phyloP scores from a whole-genome alignment of 2,888 invertebrate species.

The Latheticus oryzae region DNA sequence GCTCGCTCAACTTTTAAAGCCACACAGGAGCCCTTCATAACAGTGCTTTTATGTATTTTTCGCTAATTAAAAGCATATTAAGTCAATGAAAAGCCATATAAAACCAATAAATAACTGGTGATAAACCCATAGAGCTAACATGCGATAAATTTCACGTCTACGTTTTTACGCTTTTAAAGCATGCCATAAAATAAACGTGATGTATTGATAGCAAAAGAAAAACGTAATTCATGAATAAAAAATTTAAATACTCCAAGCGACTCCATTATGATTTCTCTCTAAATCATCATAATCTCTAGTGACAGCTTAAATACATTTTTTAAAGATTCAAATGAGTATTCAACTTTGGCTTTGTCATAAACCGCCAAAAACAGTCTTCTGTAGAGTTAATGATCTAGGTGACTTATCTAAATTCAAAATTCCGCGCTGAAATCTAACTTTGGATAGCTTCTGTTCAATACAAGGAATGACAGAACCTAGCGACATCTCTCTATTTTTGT shows the following conservation, averaged over 20 bases:
- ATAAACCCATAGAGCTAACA: conserved; percentile 29
- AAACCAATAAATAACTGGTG: conserved; percentile 26
- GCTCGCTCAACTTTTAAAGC: conserved; percentile 12
- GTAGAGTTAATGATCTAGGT: no score
- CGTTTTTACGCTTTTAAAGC: conserved; percentile 30
- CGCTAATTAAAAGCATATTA: conserved; percentile 27
- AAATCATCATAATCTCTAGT: conserved; percentile 24
- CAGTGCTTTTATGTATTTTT: conserved; percentile 9
- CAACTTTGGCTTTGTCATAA: conserved; percentile 5
- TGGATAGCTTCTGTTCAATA: conserved; percentile 43
- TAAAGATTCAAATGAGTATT: conserved; percentile 18
- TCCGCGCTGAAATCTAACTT: conserved; percentile 27
- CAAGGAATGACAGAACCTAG: conserved; percentile 24
- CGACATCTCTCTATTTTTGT: conserved; percentile 40
- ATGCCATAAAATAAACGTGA: conserved; percentile 28
- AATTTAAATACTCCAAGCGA: conserved; percentile 13
- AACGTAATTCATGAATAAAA: conserved; percentile 31
- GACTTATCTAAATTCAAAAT: no score
- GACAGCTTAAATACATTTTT: conserved; percentile 15
- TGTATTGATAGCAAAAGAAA: conserved; percentile 23
- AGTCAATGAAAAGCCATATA: conserved; percentile 12
- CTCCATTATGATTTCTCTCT: conserved; percentile 13
- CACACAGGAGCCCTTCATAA: conserved; percentile 15
- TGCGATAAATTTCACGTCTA: conserved; percentile 23
- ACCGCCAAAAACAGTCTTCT: conserved; percentile 17